Percentiles rank a stretch among this genome's conserved stretches.
phyloP scores from a whole-genome alignment of 2,888 invertebrate species.

The Sclerodermus sp. region DNA sequence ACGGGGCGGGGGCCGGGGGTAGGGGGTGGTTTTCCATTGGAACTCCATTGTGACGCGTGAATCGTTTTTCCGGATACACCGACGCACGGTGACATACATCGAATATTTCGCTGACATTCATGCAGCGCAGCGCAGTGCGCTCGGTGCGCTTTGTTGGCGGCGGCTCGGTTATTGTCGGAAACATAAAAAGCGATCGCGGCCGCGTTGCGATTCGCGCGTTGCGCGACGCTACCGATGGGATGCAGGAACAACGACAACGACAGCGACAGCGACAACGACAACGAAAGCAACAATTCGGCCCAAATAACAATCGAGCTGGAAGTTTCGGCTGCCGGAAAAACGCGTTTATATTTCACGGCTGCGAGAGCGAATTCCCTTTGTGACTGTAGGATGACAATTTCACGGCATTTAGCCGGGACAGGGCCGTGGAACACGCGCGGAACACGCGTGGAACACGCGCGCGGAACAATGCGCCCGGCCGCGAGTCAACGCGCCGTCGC shows the following conservation, averaged over 20 bases:
- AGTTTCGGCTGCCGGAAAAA: slow-evolving; percentile 42
- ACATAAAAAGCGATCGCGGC: neutral
- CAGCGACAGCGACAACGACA: slow-evolving; percentile 8
- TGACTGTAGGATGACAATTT: slow-evolving; percentile 55
- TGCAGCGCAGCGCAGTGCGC: too few species aligned
- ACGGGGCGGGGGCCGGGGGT: too few species aligned
- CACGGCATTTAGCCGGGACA: slow-evolving; percentile 53
- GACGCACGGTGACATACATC: too few species aligned
- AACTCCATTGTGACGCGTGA: too few species aligned
- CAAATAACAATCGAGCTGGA: slow-evolving; percentile 47
- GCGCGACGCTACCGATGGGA: neutral
- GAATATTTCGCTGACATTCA: too few species aligned
- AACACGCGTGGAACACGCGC: slow-evolving; percentile 31
- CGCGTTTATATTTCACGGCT: slow-evolving; percentile 45
- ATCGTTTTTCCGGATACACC: too few species aligned
- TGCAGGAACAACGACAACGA: slow-evolving; percentile 9
- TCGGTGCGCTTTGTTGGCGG: too few species aligned
- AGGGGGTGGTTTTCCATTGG: too few species aligned
- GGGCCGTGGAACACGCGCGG: slow-evolving; percentile 33
- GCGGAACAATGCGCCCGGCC: slow-evolving; percentile 41
- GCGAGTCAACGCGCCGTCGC: slow-evolving; percentile 28
- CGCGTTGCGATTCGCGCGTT: too few species aligned
- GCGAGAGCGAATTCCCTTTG: slow-evolving; percentile 50
- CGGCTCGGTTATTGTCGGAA: neutral
- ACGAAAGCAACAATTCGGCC: slow-evolving; percentile 37